These are phyloP conservation scores for Raja brachyura DNA, from an alignment of 2,113 vertebrate genomes.

Conservation along the genomic window DNA sequence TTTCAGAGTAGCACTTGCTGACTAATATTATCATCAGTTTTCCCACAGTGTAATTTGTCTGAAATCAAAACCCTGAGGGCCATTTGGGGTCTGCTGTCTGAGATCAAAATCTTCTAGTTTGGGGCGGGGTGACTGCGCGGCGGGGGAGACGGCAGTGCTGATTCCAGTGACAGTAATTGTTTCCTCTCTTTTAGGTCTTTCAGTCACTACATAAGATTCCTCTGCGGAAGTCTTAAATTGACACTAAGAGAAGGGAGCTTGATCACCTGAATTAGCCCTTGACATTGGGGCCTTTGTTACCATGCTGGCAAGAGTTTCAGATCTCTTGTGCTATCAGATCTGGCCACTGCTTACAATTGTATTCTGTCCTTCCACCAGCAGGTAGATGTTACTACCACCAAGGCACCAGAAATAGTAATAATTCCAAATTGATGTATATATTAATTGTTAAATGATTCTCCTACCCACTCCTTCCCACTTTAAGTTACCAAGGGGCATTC, in stretches of 20 bases:
- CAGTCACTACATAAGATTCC: conserved; percentile 51
- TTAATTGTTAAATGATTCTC: conserved; percentile 32
- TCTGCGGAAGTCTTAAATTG: conserved; percentile 53
- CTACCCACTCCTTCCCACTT: conserved; percentile 35
- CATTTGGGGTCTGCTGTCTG: conserved; percentile 46
- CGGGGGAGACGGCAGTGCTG: conserved; percentile 28
- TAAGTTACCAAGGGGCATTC: conserved; percentile 30
- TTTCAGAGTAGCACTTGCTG: conserved; percentile 50
- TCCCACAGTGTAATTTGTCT: conserved; percentile 51
- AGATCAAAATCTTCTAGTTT: conserved; percentile 51
- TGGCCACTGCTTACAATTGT: neutral
- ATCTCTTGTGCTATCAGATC: conserved; percentile 12
- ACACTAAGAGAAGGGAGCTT: conserved; percentile 45
- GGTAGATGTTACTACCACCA: neutral
- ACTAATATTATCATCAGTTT: conserved; percentile 52
- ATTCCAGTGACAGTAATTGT: conserved; percentile 52
- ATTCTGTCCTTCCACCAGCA: neutral
- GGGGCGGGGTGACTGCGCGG: neutral
- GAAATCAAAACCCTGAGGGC: conserved; percentile 46
- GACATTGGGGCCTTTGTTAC: conserved; percentile 45
- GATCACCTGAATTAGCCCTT: conserved; percentile 52
- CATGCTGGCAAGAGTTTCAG: neutral
- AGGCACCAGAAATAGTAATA: conserved; percentile 31
- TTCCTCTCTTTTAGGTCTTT: conserved; percentile 53
- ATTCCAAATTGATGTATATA: conserved; percentile 17